A percentile compares a stretch with the other conserved stretches of the same genome.
These are phyloP conservation scores for Zoanthus sansibaricus DNA, from an alignment of 92 coral and sea anemone species.

Conservation along the genomic window DNA sequence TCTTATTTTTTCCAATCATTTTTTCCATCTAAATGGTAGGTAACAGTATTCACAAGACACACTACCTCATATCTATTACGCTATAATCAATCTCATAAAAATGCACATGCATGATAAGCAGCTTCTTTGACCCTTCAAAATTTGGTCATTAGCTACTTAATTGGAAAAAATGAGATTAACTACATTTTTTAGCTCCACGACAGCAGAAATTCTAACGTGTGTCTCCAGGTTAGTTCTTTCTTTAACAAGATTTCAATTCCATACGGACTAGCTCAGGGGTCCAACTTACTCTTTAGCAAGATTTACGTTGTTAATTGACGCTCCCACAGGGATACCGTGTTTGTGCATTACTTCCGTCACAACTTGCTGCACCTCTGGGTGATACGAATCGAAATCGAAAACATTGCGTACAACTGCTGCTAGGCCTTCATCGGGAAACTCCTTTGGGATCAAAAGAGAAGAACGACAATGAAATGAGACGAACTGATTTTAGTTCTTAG, in stretches of 20 bases:
- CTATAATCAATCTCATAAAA: neutral
- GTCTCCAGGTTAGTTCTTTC: neutral
- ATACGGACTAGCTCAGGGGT: neutral
- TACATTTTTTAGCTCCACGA: neutral
- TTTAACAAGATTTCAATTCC: neutral
- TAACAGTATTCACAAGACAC: no score
- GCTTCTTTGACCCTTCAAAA: neutral
- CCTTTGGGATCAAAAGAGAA: constrained; percentile 54
- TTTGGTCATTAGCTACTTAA: neutral
- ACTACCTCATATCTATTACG: no score
- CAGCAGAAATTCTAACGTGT: neutral
- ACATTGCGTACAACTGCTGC: constrained; percentile 97
- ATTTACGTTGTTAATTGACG: constrained; percentile 76
- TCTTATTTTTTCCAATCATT: no score
- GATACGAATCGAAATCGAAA: constrained; percentile 97
- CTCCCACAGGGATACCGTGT: constrained; percentile 98
- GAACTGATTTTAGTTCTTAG: neutral
- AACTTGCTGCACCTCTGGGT: constrained; percentile 92
- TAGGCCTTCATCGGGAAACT: constrained; percentile 91
- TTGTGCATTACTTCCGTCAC: constrained; percentile 92
- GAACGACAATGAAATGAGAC: no score
- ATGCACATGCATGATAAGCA: neutral
- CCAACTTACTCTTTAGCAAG: constrained; percentile 92
- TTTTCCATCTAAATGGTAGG: no score
- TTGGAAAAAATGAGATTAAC: neutral